Evolutionary conservation across 2,888 invertebrate species (phyloP), one percentile per base, ranked within the genome.

Genomic region (Limenitis camilla): DNA sequence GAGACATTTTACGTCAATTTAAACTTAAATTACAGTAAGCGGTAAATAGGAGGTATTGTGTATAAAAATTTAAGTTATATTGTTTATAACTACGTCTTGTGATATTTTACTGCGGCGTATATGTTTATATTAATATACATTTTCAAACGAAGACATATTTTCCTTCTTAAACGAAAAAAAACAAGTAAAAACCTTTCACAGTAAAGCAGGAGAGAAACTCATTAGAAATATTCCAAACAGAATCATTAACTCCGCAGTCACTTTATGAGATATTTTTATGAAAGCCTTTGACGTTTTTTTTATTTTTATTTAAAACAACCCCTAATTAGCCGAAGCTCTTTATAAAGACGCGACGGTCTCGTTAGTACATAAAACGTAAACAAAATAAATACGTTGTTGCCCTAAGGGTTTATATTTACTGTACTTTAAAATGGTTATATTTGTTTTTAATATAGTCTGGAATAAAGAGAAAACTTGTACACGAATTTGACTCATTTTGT

Each of bases 311-410:
- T 59, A 59, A 56, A 61, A 67, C 66, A 62, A 62, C 57, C 61
- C 61, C 62, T 68, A 73, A 72, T 74, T 72, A 74, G 74, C 68
- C 67, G 66, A 62, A 59, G 66, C 65, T 63, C 67, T 64, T 69
- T 70, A 67, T 70, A 68, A 69, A 72, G 67, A 66, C 68, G 65
- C 66, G 66, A 69, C 47, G 50, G 49, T 49, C 54, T 59, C 52
- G 54, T 59, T 54, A 55, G 42, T 19, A 43, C 28, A 53, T 42
- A 56, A 53, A 51, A 40, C 47, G 35, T 46, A 27, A 46, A 46
- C 35, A 39, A 7, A 51, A 45, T 30, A 40, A 28, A 28, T 40
- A 38, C 43, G 33, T 28, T 33, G 28, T 39, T 38, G 8, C 5
- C n/a, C 31, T 11, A 33, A 11, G 10, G 9, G 5, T 6, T 45